Percentiles rank a stretch among this genome's conserved stretches.
Evolutionary conservation across 2,888 invertebrate species (phyloP).

Genomic region (Baccha elongata): DNA sequence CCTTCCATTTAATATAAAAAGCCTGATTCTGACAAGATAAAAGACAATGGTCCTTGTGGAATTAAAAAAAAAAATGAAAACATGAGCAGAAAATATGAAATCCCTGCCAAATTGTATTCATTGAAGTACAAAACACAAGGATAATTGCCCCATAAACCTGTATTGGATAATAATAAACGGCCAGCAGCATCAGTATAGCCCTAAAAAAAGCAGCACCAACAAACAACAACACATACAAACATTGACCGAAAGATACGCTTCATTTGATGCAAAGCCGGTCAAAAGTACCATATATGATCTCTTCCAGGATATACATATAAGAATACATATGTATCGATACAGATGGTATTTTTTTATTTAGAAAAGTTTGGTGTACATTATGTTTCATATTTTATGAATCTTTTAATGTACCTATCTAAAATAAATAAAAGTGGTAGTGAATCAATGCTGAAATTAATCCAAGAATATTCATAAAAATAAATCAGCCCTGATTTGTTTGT

Average conservation of each 20-base stretch:
- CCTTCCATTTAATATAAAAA: slow-evolving; percentile 57
- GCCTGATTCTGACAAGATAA: slow-evolving; percentile 65
- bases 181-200: slow-evolving; percentile 33
- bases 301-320: slow-evolving; percentile 11
- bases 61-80: slow-evolving; percentile 37
- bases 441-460: neutral
- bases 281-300: slow-evolving; percentile 50
- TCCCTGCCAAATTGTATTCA: slow-evolving; percentile 71
- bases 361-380: neutral
- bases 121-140: slow-evolving; percentile 71
- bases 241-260: slow-evolving; percentile 66
- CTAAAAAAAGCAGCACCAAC: slow-evolving; percentile 9
- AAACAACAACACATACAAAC: slow-evolving; percentile 17
- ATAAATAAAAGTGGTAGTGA: slow-evolving; percentile 14
- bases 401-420: slow-evolving; percentile 7
- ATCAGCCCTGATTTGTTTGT: slow-evolving; percentile 59
- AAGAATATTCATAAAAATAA: slow-evolving; percentile 61
- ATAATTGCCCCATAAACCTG: slow-evolving; percentile 72
- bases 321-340: neutral
- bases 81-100: slow-evolving; percentile 68
- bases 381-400: slow-evolving; percentile 27
- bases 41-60: slow-evolving; percentile 58
- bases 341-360: neutral
- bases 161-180: slow-evolving; percentile 71
- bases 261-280: slow-evolving; percentile 67